Percentiles rank a stretch among this genome's conserved stretches.
Conservation (phyloP, 1,140 invertebrate genomes). For the Nautilus pompilius region DNA sequence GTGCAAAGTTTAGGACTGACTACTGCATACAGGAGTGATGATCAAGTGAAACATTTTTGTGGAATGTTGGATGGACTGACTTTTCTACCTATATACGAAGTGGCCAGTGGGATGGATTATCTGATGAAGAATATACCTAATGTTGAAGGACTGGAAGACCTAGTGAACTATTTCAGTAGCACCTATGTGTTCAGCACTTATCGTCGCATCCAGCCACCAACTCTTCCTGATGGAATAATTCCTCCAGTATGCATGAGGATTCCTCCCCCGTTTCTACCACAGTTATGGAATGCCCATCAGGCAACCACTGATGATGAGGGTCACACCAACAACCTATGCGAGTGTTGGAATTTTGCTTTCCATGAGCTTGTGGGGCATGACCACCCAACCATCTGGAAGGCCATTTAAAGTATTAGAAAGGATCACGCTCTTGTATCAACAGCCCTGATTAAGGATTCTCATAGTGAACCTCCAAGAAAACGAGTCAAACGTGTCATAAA, state of each 20-base stretch:
- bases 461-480: too few relatives aligned
- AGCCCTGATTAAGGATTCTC: too few relatives aligned
- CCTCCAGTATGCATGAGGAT: neutral
- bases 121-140: slow-evolving; percentile 3
- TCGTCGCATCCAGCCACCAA: neutral
- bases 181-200: slow-evolving; percentile 6
- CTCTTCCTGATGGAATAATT: neutral
- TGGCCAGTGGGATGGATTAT: slow-evolving; percentile 6
- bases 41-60: slow-evolving; percentile 13
- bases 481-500: too few relatives aligned
- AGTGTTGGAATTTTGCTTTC: slow-evolving; percentile 13
- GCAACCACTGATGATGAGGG: slow-evolving; percentile 5
- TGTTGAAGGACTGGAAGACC: neutral
- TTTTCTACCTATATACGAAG: slow-evolving; percentile 13
- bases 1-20: slow-evolving; percentile 17
- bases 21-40: slow-evolving; percentile 6
- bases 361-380: slow-evolving; percentile 7
- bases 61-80: slow-evolving; percentile 21
- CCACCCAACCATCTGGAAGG: slow-evolving; percentile 11
- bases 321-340: slow-evolving; percentile 16
- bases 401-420: slow-evolving; percentile 8
- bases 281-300: slow-evolving; percentile 10
- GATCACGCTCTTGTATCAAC: slow-evolving; percentile 3
- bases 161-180: slow-evolving; percentile 4
- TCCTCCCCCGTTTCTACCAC: neutral